Percentiles rank a stretch among this genome's conserved stretches.
Evolutionary conservation across 2,113 vertebrate species (phyloP).

Genomic region (Oncorhynchus keta): DNA sequence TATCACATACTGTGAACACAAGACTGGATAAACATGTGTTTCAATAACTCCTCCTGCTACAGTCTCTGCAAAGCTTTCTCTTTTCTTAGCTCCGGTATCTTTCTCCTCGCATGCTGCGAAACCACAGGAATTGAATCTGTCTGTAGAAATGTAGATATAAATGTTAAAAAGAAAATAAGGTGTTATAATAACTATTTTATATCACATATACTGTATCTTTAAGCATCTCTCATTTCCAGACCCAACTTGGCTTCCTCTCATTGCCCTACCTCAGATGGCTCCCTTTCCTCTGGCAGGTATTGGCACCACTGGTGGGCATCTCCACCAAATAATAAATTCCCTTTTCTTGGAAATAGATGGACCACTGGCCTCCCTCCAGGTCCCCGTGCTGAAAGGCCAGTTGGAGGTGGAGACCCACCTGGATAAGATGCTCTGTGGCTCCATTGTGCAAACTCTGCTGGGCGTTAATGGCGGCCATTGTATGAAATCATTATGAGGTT

Average conservation of each 20-base stretch:
- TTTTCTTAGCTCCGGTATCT: too few relatives aligned
- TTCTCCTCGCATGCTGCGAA: too few relatives aligned
- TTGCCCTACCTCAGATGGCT: neutral
- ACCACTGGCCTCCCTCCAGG: constrained; percentile 36
- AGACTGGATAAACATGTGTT: too few relatives aligned
- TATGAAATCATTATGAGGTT: constrained; percentile 32
- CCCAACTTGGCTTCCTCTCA: neutral
- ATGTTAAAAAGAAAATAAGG: too few relatives aligned
- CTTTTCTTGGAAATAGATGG: neutral
- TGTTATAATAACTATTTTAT: too few relatives aligned
- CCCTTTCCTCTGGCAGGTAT: neutral
- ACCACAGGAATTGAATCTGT: too few relatives aligned
- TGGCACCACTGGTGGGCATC: neutral
- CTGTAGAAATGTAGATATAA: too few relatives aligned
- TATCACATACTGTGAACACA: too few relatives aligned
- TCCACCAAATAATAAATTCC: constrained; percentile 8
- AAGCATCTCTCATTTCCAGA: neutral
- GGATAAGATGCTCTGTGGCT: constrained; percentile 46
- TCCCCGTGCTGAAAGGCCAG: constrained; percentile 41
- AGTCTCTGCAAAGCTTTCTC: too few relatives aligned
- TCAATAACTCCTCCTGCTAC: too few relatives aligned
- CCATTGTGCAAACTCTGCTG: constrained; percentile 32
- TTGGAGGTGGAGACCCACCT: constrained; percentile 57
- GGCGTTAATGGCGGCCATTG: constrained; percentile 45
- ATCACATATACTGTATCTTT: too few relatives aligned